Evolutionary conservation across 2,888 invertebrate genomes (phyloP), one percentile per base, ranked within the genome.

Genomic region (Campoplex capitator): DNA sequence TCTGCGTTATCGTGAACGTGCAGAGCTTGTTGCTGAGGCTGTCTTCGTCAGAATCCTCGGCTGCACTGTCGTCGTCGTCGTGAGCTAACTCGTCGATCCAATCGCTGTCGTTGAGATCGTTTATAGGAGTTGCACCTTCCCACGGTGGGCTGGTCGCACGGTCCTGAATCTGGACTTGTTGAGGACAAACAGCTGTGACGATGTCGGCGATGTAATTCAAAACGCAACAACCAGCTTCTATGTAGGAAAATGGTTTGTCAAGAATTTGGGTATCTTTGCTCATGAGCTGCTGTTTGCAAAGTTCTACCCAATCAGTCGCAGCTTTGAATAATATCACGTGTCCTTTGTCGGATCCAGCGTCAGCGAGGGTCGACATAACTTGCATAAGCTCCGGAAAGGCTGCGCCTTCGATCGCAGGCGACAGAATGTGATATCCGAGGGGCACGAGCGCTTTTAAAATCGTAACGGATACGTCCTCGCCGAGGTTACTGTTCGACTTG

Each of bases 1-100:
- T 98, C 93, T 99, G 98, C 0, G 99, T 99, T 80, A 99, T 97
- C 8, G 99, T 99, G 95, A 98, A 99, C 0, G 99, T 99, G 95
- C 99, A 99, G 18, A 99, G 95, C 94, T 99, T 98, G 94, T 97
- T 97, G 93, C 97, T 97, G 7, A 98, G 95, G 2, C 97, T 97
- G 94, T 98, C 98, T 94, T 98, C 98, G 93, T 98, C 98, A 95
- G 98, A 98, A 94, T 99, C 99, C 91, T 99, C 98, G 28, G 97
- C 97, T 42, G 97, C 98, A 76, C 98, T 98, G 89, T 99, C 99
- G 56, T 99, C 99, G 83, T 98, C 99, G 80, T 98, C 98, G 91
- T 97, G 95, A 0, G 95, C 97, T 75, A 97, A 95, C 90, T 99
- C 99, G 87, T 99, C 99, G 16, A 97, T 96, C 95, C 98, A 97